Evolutionary conservation across 2,888 invertebrate genomes (phyloP).

Genomic region (Parochlus steinenii): DNA sequence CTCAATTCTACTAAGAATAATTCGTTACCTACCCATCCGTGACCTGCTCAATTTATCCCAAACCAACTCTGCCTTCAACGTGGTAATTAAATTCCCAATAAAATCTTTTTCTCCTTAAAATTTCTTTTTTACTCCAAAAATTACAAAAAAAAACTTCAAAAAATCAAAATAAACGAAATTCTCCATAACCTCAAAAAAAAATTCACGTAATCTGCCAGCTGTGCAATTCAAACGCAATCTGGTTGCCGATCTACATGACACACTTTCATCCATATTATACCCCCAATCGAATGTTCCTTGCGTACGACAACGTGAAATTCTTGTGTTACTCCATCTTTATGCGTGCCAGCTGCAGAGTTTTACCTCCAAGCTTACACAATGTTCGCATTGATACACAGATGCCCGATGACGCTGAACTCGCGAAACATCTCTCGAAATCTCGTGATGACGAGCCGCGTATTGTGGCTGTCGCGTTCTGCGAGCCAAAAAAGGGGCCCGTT

Average conservation of each 20-base stretch:
- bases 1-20: too few species aligned
- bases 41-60: too few species aligned
- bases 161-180: not conserved
- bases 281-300: not conserved
- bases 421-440: too few species aligned
- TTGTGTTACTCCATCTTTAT: not conserved
- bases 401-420: too few species aligned
- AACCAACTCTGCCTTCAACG: too few species aligned
- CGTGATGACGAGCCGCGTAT: too few species aligned
- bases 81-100: not conserved
- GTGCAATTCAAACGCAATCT: constrained; percentile 13
- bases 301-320: not conserved
- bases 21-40: too few species aligned
- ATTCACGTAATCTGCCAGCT: constrained; percentile 7
- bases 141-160: not conserved
- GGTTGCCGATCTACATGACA: constrained; percentile 14
- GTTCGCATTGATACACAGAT: too few species aligned
- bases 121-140: not conserved
- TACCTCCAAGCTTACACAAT: too few species aligned
- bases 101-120: not conserved
- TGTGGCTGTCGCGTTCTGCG: too few species aligned
- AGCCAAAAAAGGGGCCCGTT: too few species aligned
- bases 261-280: constrained; percentile 11
- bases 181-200: not conserved
- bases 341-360: too few species aligned